These are phyloP conservation scores for Arothron firmamentum DNA, from an alignment of 2,113 vertebrate genomes.

Conservation along the genomic window DNA sequence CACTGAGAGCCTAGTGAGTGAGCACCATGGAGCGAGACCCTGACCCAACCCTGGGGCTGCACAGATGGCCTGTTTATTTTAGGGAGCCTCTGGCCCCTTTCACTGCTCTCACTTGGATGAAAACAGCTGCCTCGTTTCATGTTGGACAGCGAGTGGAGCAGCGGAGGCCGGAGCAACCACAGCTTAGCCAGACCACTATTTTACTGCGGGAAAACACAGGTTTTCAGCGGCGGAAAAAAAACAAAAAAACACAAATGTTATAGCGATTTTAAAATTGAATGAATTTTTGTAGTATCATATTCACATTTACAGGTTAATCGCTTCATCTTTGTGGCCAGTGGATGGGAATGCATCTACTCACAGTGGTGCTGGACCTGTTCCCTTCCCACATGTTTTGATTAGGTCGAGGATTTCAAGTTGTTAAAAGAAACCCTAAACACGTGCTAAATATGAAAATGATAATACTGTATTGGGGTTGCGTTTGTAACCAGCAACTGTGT, in stretches of 20 bases:
- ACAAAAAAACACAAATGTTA: too few species aligned
- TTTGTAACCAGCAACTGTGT: neutral
- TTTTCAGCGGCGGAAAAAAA: conserved; percentile 2
- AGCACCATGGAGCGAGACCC: conserved; percentile 50
- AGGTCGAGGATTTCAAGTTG: too few species aligned
- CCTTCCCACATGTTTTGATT: too few species aligned
- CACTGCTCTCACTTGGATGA: conserved; percentile 51
- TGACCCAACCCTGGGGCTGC: conserved; percentile 37
- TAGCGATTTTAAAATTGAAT: too few species aligned
- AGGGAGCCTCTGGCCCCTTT: conserved; percentile 56
- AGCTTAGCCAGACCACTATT: neutral
- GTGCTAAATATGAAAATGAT: too few species aligned
- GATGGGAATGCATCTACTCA: too few species aligned
- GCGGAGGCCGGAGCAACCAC: neutral
- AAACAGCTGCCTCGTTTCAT: conserved; percentile 63
- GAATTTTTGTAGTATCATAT: too few species aligned
- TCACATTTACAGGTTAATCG: too few species aligned
- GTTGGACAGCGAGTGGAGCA: conserved; percentile 39
- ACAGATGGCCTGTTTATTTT: conserved; percentile 68
- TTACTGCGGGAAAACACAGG: neutral
- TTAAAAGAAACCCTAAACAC: too few species aligned
- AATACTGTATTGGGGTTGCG: too few species aligned
- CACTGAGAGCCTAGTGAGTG: conserved; percentile 40
- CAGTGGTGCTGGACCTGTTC: too few species aligned
- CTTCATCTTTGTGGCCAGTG: too few species aligned